Conservation (phyloP, 2,797 vertebrate species). For the Gymnodraco acuticeps region DNA sequence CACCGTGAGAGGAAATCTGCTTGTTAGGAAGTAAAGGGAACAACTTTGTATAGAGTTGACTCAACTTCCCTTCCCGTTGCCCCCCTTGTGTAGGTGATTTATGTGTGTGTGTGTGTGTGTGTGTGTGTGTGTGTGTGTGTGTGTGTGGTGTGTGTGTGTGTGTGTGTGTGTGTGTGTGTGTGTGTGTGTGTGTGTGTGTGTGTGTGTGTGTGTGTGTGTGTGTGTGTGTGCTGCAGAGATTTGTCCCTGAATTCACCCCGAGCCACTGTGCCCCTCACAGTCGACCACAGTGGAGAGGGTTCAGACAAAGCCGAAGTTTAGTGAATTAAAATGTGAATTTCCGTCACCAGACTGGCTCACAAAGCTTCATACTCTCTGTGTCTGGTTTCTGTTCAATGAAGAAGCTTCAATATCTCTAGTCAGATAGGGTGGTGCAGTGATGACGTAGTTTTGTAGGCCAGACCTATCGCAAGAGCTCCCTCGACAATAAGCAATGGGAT, state of each 20-base stretch:
- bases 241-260: slow-evolving; percentile 41
- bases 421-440: no score
- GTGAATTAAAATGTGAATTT: neutral
- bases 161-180: slow-evolving; percentile 19
- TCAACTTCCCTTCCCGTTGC: slow-evolving; percentile 49
- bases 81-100: slow-evolving; percentile 31
- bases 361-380: neutral
- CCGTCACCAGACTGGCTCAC: neutral
- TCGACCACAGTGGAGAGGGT: slow-evolving; percentile 5
- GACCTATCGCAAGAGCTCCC: no score
- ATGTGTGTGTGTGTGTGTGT: slow-evolving; percentile 17
- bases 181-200: slow-evolving; percentile 16
- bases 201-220: slow-evolving; percentile 15
- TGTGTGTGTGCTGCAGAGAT: slow-evolving; percentile 24
- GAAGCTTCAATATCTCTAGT: no score
- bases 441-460: no score
- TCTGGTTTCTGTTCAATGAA: no score
- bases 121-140: slow-evolving; percentile 16
- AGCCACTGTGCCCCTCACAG: slow-evolving; percentile 22
- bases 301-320: slow-evolving; percentile 26
- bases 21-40: slow-evolving; percentile 39
- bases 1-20: slow-evolving; percentile 40
- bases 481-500: no score
- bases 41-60: slow-evolving; percentile 49
- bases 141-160: slow-evolving; percentile 12